Evolutionary conservation across 2,113 vertebrate genomes (phyloP), one percentile per base, ranked within the genome.

Genomic region (Cygnus buccinator): DNA sequence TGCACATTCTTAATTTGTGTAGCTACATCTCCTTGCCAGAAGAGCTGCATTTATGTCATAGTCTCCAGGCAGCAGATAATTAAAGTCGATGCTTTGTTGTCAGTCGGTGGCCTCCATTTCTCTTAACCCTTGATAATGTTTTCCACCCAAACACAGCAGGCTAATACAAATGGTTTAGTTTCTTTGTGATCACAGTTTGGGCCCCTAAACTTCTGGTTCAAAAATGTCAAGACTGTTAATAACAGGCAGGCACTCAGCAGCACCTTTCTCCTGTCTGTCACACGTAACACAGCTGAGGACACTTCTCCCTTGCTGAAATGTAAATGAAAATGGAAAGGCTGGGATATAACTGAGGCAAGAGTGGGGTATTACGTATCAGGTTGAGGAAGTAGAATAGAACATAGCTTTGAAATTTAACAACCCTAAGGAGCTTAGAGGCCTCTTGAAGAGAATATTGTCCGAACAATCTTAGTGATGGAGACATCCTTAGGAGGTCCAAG

Each of bases 361-460:
- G 18, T 0, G 0, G 75, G n/a, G 12, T 44, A 5, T 43, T 74
- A 6, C 0, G 0, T 28, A 33, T 44, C 55, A 75, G 13, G 19
- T 2, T 86, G 67, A 68, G 62, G 48, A 57, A 59, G 35, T 73
- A 70, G 35, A 90, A 57, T 35, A 26, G 35, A 48, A 48, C 29
- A 11, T 68, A 9, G 2, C 22, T 72, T 68, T 39, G 52, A 66
- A 68, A 50, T 75, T 26, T 52, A 23, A 11, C 22, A 57, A 2
- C 65, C 43, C 68, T 50, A 20, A 46, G 59, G 62, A 65, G 11
- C 48, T 52, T 55, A 41, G 63, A 70, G 58, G 25, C 11, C 21
- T 65, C 55, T 67, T 79, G 35, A 86, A 28, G 39, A 86, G 13
- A 44, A 20, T n/a, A 8, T 44, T 66, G 43, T 68, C 29, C 31